Percentiles rank a stretch among this genome's conserved stretches.
These are phyloP conservation scores for Oreochromis tanganicae DNA, from an alignment of 2,113 vertebrate species.

Conservation along the genomic window DNA sequence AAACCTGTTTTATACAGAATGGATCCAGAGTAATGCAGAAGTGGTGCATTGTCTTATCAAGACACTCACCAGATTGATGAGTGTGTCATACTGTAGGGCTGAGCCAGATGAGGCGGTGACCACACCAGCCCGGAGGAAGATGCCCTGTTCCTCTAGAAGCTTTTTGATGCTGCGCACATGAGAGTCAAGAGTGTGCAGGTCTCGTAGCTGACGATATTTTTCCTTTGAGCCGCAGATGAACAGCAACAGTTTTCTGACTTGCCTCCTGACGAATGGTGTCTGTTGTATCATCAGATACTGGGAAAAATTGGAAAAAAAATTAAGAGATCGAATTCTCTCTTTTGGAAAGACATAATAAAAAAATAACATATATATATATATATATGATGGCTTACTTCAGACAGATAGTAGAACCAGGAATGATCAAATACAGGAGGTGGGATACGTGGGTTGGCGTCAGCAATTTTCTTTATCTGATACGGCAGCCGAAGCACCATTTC, in stretches of 20 bases:
- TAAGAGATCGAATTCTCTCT: neutral
- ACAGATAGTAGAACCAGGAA: slow-evolving; percentile 98
- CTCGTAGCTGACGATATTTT: slow-evolving; percentile 94
- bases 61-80: slow-evolving; percentile 88
- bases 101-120: slow-evolving; percentile 94
- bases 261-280: slow-evolving; percentile 93
- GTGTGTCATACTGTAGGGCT: slow-evolving; percentile 92
- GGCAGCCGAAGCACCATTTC: slow-evolving; percentile 97
- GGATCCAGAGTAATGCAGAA: neutral
- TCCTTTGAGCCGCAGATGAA: slow-evolving; percentile 99
- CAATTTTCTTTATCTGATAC: slow-evolving; percentile 99
- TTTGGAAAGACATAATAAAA: neutral
- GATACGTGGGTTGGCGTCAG: slow-evolving; percentile 91
- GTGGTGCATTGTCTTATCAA: neutral
- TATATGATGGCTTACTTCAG: slow-evolving; percentile 77
- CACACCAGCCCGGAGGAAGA: slow-evolving; percentile 89
- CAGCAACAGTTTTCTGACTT: slow-evolving; percentile 93
- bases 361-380: neutral
- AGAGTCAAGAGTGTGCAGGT: slow-evolving; percentile 94
- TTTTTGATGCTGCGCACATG: slow-evolving; percentile 93
- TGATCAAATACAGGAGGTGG: slow-evolving; percentile 95
- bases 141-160: slow-evolving; percentile 94
- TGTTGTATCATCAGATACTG: slow-evolving; percentile 99
- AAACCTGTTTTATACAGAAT: neutral
- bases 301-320: rapidly evolving